Evolutionary conservation across 1,140 invertebrate genomes (phyloP), one percentile per base, ranked within the genome.

Genomic region (Hydropsyche tenuis): DNA sequence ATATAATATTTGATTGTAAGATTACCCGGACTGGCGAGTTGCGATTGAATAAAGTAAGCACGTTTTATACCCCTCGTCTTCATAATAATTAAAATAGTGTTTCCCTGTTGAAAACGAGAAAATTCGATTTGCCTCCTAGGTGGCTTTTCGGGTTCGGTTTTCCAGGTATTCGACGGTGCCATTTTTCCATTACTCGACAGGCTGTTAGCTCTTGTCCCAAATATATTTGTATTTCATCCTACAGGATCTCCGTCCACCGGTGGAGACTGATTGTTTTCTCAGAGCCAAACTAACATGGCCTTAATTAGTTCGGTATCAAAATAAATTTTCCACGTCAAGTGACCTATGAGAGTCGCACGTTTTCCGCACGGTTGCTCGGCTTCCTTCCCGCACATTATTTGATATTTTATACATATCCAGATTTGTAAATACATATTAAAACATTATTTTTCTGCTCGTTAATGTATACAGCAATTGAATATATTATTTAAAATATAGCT

Each of bases 221-320:
- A 66, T 66, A 66, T 66, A 66, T 66, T 66, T 66, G 63, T 66
- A 66, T 66, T 68, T 48, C 65, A 68, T 68, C 18, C 65, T 22
- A 23, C 65, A 46, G 45, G 9, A 2, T 25, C n/a, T 25, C 6
- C n/a, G 18, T 45, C 22, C 65, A 25, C 45, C 18, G 9, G 65
- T 16, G 45, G 23, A 22, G 43, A 48, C 65, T 68, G 65, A 68
- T 68, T 68, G 65, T 68, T 68, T 68, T 48, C 65, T 42, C 65
- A 68, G 45, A 68, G 23, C 65, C 65, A 25, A 68, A 68, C 65
- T 68, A 68, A 68, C 65, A 68, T 43, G 65, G 43, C 14, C 65
- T 48, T 68, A 68, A 68, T 68, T 68, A 68, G 65, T 68, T 68
- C 22, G 45, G 45, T 68, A 68, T 68, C 65, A 68, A 68, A 68